Conservation (phyloP, 2,888 invertebrate genomes). For the Drosophila paranaensis region DNA sequence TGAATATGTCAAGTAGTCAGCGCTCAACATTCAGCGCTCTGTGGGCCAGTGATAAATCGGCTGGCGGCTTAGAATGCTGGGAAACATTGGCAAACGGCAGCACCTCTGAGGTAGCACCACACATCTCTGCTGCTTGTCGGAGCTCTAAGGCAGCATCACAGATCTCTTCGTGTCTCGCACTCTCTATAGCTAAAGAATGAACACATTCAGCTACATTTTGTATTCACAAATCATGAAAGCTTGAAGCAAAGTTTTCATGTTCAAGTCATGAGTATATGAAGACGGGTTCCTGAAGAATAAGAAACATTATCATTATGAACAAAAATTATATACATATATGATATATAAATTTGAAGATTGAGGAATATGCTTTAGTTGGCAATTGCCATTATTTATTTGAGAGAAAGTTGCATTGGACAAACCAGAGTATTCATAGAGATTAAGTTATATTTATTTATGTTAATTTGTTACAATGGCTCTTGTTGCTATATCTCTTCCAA, state of each 20-base stretch:
- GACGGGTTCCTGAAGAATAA: no score
- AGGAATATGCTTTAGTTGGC: no score
- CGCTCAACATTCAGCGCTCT: conserved; percentile 54
- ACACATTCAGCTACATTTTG: conserved; percentile 7
- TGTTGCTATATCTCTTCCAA: no score
- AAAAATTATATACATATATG: no score
- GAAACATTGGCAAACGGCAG: conserved; percentile 36
- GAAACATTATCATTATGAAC: no score
- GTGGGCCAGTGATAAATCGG: conserved; percentile 74
- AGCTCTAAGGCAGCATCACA: neutral
- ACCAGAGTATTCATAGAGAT: neutral
- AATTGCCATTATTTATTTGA: no score
- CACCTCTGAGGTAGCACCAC: conserved; percentile 7
- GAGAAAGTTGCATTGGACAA: no score
- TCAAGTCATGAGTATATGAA: no score
- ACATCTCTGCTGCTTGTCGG: neutral
- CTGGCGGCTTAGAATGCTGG: conserved; percentile 58
- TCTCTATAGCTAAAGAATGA: conserved; percentile 1
- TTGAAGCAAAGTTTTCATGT: neutral
- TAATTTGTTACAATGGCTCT: no score
- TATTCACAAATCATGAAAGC: conserved; percentile 5
- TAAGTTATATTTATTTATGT: neutral
- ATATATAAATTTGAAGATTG: no score
- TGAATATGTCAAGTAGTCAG: conserved; percentile 79
- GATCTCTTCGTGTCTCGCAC: conserved; percentile 38